phyloP scores from a whole-genome alignment of 1,140 invertebrate genomes.

The Hyposmocoma kahamanoa region DNA sequence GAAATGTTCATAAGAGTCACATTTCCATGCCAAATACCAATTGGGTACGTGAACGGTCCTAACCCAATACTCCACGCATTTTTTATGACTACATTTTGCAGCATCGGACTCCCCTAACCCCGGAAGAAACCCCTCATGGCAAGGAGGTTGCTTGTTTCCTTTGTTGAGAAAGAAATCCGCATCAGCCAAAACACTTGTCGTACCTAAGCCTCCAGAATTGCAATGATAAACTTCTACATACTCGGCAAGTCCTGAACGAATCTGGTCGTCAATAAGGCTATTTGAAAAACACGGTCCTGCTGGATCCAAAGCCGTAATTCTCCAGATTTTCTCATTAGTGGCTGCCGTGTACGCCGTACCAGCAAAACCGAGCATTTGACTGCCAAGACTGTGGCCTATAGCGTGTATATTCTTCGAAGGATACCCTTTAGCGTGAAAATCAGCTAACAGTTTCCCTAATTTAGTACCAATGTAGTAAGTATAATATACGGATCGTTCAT shows the following conservation, averaged over 20 bases:
- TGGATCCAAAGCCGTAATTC: conserved; percentile 76
- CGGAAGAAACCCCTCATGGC: conserved; percentile 47
- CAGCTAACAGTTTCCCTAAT: conserved; percentile 40
- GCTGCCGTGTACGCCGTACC: conserved; percentile 39
- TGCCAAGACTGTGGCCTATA: conserved; percentile 71
- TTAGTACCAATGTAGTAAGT: conserved; percentile 42
- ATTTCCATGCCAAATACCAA: conserved; percentile 48
- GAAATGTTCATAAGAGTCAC: conserved; percentile 46
- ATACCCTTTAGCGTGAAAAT: conserved; percentile 32
- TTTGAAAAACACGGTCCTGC: conserved; percentile 77
- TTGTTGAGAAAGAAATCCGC: conserved; percentile 78
- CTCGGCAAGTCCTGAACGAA: conserved; percentile 68
- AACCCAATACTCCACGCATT: conserved; percentile 49
- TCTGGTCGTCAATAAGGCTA: conserved; percentile 61
- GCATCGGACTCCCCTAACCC: conserved; percentile 44
- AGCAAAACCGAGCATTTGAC: conserved; percentile 64
- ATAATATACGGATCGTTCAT: conserved; percentile 45
- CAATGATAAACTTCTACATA: conserved; percentile 77
- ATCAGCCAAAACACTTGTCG: conserved; percentile 72
- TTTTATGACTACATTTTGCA: conserved; percentile 58
- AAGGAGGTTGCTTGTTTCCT: conserved; percentile 74
- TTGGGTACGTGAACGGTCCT: conserved; percentile 38
- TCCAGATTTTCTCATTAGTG: conserved; percentile 44
- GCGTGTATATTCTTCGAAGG: conserved; percentile 60
- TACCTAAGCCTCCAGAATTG: conserved; percentile 72